Base-by-base conservation (phyloP, 2,888 invertebrate species). In the Phyllotreta striolata region DNA sequence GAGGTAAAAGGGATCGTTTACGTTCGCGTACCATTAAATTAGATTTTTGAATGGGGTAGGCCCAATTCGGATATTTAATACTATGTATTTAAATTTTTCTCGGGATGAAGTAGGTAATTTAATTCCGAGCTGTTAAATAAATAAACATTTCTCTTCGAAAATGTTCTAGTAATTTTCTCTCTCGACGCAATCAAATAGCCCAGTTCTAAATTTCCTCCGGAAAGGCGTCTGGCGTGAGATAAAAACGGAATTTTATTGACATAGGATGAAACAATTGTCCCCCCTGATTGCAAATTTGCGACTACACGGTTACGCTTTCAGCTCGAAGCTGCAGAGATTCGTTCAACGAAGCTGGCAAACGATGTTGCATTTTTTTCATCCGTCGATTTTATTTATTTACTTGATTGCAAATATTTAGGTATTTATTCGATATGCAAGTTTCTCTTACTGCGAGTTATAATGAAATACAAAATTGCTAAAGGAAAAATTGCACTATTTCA, bases 291-390 rank as follows among this genome's bases (percentile, higher is more conserved):
- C 13, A 39, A 44, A 56, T 56, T 56, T 44, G 44, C 34, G 44
- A 44, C 38, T 46, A 61, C 61, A 61, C 34, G 51, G 55, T 44
- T 51, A 55, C 40, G 61, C 61, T 61, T 61, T 61, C 61, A 61
- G 41, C 40, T 9, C 39, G 6, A 39, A 37, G 39, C 8, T 40
- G 38, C 40, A 6, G 24, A 46, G n/a, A n/a, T n/a, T 10, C 9
- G 13, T 9, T 4, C 10, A 46, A 46, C 24, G 24, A 46, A 3
- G 3, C 9, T 10, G 13, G 46, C 24, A 46, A 46, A 46, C 24
- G 9, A 34, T n/a, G n/a, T 24, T 47, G 9, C 6, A 24, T 10
- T 10, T 47, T 47, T 24, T 47, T 13, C n/a, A 24, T 12, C 1
- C 7, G 14, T 47, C 34, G 34, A 24, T 24, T 24, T 24, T 24